Evolutionary conservation across 64 coral and sea anemone genomes (phyloP).

Genomic region (Cladopsammia gracilis): DNA sequence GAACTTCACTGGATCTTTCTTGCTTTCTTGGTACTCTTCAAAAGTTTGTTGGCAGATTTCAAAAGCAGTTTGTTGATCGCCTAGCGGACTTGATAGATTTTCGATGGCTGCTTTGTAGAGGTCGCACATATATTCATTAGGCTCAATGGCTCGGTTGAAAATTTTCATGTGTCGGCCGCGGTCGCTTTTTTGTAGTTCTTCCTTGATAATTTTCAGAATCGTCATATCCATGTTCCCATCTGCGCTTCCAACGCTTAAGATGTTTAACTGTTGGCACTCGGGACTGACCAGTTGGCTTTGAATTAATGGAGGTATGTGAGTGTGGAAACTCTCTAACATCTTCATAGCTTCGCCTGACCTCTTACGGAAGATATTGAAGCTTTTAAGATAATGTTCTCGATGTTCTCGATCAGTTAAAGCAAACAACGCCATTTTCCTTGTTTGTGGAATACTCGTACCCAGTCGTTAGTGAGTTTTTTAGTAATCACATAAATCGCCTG

Average conservation of each 20-base stretch:
- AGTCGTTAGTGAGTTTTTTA: too few species aligned
- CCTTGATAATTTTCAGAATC: slow-evolving; percentile 12
- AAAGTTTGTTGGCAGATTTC: slow-evolving; percentile 3
- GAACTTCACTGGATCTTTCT: neutral
- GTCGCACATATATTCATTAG: neutral
- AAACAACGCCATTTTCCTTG: neutral
- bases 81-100: neutral
- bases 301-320: neutral
- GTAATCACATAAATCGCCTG: too few species aligned
- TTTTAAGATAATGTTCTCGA: neutral
- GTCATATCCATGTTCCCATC: neutral
- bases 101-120: slow-evolving; percentile 23
- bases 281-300: too few species aligned
- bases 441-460: too few species aligned
- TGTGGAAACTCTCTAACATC: too few species aligned
- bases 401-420: neutral
- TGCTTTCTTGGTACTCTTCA: slow-evolving; percentile 6
- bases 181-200: neutral
- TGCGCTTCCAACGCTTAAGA: slow-evolving; percentile 33
- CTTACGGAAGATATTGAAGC: neutral
- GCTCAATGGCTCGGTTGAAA: slow-evolving; percentile 18
- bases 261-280: neutral
- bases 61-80: neutral
- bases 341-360: neutral
- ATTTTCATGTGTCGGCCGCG: neutral